Evolutionary conservation across 2,113 vertebrate genomes (phyloP), one percentile per base, ranked within the genome.

Genomic region (Nothoprocta perdicaria): DNA sequence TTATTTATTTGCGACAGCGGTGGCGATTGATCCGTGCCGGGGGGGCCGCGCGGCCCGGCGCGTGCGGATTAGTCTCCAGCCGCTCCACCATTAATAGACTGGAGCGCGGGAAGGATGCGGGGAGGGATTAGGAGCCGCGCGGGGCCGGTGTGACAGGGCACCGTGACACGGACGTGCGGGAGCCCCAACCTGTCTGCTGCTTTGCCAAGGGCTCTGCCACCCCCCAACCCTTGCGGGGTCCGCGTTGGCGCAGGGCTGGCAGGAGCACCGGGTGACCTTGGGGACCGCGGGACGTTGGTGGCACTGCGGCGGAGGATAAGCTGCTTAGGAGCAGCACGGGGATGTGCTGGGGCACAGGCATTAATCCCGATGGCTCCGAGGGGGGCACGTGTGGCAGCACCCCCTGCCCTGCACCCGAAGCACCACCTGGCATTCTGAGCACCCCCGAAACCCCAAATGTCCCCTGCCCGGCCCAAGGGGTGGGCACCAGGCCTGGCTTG

Each of bases 1-100:
- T 95, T 96, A 88, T 95, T 92, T 95, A 93, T 95, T 82, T 86
- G 92, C 4, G 45, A 69, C 93, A 95, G 88, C 84, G 61, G 81
- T 73, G 50, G 1, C 78, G 74, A 96, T 95, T 29, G 95, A 96
- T 95, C 58, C 84, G 80, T 3, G 31, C 26, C 29, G 73, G 65
- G 61, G 61, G 43, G 23, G 48, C 6, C 29, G 12, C 12, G 40
- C 76, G 17, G 2, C 89, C 71, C 40, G 4, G 82, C 22, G 2
- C 87, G 63, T 85, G 66, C 83, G 29, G 92, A 84, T 95, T 93
- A 90, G 86, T 69, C 78, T 88, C 85, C 14, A 9, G 72, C 83
- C 9, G 38, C 85, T 93, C 78, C 6, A 23, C 60, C 2, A 2
- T 86, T 93, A 79, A 95, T 79, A 86, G 86, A 92, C 78, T 88